These are phyloP conservation scores for Drosophila tani DNA, from an alignment of 1,140 invertebrate genomes.

Conservation along the genomic window DNA sequence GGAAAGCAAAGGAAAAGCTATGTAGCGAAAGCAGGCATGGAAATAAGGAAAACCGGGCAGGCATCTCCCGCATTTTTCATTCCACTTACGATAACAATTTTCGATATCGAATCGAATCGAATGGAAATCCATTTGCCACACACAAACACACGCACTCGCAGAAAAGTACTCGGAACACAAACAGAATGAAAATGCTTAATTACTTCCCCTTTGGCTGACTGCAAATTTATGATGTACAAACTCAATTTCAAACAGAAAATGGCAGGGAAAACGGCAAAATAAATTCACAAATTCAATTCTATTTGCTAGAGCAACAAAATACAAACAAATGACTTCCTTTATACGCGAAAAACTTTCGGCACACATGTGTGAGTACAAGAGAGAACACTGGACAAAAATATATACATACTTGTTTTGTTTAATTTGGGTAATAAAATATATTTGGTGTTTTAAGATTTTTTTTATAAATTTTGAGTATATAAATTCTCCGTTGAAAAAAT, in stretches of 20 bases:
- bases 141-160: neutral
- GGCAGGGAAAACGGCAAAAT: constrained; percentile 35
- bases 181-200: constrained; percentile 71
- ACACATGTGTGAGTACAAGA: neutral
- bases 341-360: constrained; percentile 36
- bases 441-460: neutral
- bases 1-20: constrained; percentile 6
- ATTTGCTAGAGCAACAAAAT: constrained; percentile 51
- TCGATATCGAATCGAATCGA: constrained; percentile 40
- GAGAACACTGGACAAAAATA: neutral
- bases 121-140: constrained; percentile 54
- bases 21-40: constrained; percentile 5
- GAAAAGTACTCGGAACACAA: constrained; percentile 30
- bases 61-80: constrained; percentile 50
- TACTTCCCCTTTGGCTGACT: constrained; percentile 58
- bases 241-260: constrained; percentile 53
- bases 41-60: constrained; percentile 42
- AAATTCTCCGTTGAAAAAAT: too few relatives aligned
- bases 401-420: too few relatives aligned
- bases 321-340: constrained; percentile 77
- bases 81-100: constrained; percentile 68
- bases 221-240: constrained; percentile 59
- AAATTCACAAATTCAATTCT: constrained; percentile 63
- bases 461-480: neutral
- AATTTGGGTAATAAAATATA: too few relatives aligned